Base-by-base conservation (phyloP, 1,140 invertebrate species). In the Drosophila paulistorum region DNA sequence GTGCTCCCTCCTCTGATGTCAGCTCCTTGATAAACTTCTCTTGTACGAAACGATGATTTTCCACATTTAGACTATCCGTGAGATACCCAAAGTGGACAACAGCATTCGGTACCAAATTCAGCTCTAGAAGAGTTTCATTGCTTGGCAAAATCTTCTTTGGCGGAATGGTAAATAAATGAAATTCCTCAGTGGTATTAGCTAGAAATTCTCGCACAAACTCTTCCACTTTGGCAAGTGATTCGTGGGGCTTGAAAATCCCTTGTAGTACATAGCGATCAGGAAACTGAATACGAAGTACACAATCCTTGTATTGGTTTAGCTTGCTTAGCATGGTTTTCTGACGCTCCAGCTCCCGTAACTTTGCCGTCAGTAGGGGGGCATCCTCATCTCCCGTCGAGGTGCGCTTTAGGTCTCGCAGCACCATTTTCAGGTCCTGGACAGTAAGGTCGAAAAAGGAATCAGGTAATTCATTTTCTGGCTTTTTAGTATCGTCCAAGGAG, bases 371-470 rank as follows among this genome's bases (percentile, higher is more conserved):
- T 33, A 98, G 83, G 7, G 95, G 95, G 35, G 94, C 94, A 66
- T 95, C 94, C 77, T 96, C 95, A 35, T 95, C 77, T 61, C 94
- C 93, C 39, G 93, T 81, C 37, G 95, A 93, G 60, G 93, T 93
- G 89, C 94, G 94, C 90, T 95, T 95, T 20, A 96, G 93, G 82
- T 97, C 96, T 51, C 94, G 93, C 33, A 96, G 93, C 13, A 98
- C 93, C 87, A 93, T 94, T 79, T 94, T 94, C 0, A 97, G 94
- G 93, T 98, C 97, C 65, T 95, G 94, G 20, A 96, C 93, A 20
- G 96, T 97, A 14, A 97, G 86, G 69, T 97, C 96, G 92, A 96
- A 98, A 89, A 98, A 98, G 74, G 95, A 95, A 92, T 98, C 97
- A 13, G 96, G 95, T 35, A 96, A 87, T 66, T 97, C 95, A 67